A percentile compares a stretch with the other conserved stretches of the same genome.
These are phyloP conservation scores for Toxotes lorentzi DNA, from an alignment of 2,797 vertebrate genomes.

Conservation along the genomic window DNA sequence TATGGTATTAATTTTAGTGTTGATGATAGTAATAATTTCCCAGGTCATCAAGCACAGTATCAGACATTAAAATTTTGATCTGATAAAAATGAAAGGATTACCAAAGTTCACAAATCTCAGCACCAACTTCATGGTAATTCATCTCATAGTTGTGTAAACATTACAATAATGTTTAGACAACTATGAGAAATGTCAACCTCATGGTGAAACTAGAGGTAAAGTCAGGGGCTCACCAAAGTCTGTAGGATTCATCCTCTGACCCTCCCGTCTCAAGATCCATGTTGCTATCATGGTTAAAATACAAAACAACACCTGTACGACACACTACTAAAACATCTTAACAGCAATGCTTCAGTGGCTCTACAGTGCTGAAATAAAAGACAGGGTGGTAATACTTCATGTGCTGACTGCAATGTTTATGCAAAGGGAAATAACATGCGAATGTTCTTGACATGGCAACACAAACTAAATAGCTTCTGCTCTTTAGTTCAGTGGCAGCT, in stretches of 20 bases:
- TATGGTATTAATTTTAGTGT: no score
- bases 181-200: neutral
- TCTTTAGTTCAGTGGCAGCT: slow-evolving; percentile 10
- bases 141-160: neutral
- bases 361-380: neutral
- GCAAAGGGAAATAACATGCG: neutral
- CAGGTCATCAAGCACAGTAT: neutral
- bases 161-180: neutral
- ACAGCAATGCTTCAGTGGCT: neutral
- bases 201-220: neutral
- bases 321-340: neutral
- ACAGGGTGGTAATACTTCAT: neutral
- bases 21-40: neutral
- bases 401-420: neutral
- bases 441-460: slow-evolving; percentile 1
- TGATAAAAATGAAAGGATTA: neutral
- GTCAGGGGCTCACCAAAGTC: neutral
- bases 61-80: no score
- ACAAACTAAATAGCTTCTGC: neutral
- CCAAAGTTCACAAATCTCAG: neutral
- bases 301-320: neutral
- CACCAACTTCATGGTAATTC: neutral
- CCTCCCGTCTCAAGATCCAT: neutral
- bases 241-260: neutral
- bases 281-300: no score